phyloP scores from a whole-genome alignment of 2,797 vertebrate species.

The Gallirallus australis region DNA sequence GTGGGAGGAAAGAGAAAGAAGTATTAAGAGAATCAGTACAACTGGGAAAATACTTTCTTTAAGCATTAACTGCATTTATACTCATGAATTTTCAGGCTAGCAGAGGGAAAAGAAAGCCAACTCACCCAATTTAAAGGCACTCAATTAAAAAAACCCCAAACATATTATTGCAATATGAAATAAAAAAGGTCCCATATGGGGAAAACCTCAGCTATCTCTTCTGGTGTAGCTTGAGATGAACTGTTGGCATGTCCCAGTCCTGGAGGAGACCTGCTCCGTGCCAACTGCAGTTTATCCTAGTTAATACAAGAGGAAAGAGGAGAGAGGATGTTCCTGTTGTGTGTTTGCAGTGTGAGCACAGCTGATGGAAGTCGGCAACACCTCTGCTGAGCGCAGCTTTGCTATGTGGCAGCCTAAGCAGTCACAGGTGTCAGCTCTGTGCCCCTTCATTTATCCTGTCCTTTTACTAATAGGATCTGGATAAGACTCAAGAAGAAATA shows the following conservation, averaged over 20 bases:
- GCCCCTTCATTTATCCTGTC: constrained; percentile 12
- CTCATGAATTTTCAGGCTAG: not conserved
- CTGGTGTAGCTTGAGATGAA: not conserved
- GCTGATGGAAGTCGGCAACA: not conserved
- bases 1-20: not conserved
- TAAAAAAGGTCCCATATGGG: not conserved
- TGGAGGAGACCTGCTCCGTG: not conserved
- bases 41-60: not conserved
- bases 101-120: not conserved
- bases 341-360: constrained; percentile 41
- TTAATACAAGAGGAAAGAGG: not conserved
- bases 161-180: not conserved
- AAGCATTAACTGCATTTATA: not conserved
- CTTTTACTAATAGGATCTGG: constrained; percentile 87
- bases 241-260: accelerated
- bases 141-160: not conserved
- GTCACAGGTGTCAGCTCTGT: not conserved
- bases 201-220: not conserved
- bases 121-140: not conserved
- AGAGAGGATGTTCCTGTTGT: constrained; percentile 21
- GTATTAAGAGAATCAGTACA: not conserved
- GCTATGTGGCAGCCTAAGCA: constrained; percentile 46
- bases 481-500: constrained; percentile 94
- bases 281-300: not conserved
- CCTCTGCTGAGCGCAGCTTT: constrained; percentile 63